Conservation (phyloP, 2,797 vertebrate genomes). For the Myripristis jacobus region DNA sequence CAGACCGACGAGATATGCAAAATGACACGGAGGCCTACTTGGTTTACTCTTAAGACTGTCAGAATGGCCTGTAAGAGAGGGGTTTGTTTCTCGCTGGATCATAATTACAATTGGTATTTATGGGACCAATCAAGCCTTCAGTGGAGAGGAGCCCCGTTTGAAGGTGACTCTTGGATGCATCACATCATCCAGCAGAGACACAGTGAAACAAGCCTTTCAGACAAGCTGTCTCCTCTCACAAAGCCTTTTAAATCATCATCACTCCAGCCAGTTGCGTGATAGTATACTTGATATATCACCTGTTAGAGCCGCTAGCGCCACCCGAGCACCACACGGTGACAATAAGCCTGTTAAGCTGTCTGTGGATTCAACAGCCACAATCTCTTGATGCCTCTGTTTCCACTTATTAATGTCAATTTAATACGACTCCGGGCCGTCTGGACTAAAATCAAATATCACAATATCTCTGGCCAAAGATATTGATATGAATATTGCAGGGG, state of each 20-base stretch:
- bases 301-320: constrained; percentile 64
- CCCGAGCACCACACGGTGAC: constrained; percentile 63
- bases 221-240: constrained; percentile 76
- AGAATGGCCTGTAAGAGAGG: constrained; percentile 70
- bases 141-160: constrained; percentile 74
- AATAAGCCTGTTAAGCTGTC: constrained; percentile 63
- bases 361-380: constrained; percentile 43
- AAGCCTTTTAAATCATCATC: constrained; percentile 85
- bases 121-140: constrained; percentile 81
- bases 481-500: no score
- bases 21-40: constrained; percentile 60
- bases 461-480: no score
- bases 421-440: constrained; percentile 44
- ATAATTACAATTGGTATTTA: constrained; percentile 84
- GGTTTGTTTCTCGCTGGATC: constrained; percentile 76
- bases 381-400: constrained; percentile 58
- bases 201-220: constrained; percentile 79
- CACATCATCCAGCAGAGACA: constrained; percentile 70
- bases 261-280: constrained; percentile 72
- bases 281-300: constrained; percentile 76
- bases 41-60: constrained; percentile 77
- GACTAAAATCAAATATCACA: no score
- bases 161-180: constrained; percentile 83
- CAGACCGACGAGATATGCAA: constrained; percentile 77
- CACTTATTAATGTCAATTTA: constrained; percentile 65